Evolutionary conservation across 2,113 vertebrate genomes (phyloP).

Genomic region (Atherinomorus stipes): DNA sequence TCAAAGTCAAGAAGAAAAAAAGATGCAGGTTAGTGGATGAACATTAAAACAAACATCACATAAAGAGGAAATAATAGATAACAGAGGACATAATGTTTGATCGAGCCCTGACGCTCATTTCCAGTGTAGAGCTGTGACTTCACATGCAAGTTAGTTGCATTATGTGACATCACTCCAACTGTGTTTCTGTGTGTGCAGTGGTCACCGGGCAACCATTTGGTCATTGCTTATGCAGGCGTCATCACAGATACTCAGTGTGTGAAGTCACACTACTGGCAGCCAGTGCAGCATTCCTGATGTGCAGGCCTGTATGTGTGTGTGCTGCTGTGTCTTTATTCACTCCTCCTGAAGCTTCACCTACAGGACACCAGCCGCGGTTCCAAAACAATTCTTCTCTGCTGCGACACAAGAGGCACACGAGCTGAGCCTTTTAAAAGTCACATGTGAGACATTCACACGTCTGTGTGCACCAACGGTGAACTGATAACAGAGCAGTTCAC

Average conservation of each 20-base stretch:
- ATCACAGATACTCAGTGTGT: conserved; percentile 72
- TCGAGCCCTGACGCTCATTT: no score
- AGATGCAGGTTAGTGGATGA: background rate
- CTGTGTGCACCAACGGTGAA: conserved; percentile 10
- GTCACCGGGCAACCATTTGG: conserved; percentile 73
- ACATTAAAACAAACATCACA: no score
- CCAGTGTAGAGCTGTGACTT: conserved; percentile 23
- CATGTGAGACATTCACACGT: conserved; percentile 36
- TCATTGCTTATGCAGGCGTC: conserved; percentile 67
- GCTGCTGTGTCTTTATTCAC: conserved; percentile 13
- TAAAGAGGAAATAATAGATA: no score
- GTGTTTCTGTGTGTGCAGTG: conserved; percentile 38
- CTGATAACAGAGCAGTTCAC: conserved; percentile 12
- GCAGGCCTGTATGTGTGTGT: conserved; percentile 9
- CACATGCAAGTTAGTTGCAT: conserved; percentile 21
- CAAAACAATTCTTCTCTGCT: conserved; percentile 44
- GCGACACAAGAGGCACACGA: background rate
- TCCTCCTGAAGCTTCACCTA: conserved; percentile 16
- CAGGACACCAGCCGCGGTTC: conserved; percentile 3
- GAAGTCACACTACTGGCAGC: conserved; percentile 76
- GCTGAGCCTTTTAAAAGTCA: conserved; percentile 51
- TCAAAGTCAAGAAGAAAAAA: background rate
- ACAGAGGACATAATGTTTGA: no score
- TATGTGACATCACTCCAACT: conserved; percentile 49
- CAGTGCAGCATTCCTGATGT: conserved; percentile 55